Evolutionary conservation across 2,888 invertebrate genomes (phyloP), one percentile per base, ranked within the genome.

Genomic region (Thecophora atra): DNA sequence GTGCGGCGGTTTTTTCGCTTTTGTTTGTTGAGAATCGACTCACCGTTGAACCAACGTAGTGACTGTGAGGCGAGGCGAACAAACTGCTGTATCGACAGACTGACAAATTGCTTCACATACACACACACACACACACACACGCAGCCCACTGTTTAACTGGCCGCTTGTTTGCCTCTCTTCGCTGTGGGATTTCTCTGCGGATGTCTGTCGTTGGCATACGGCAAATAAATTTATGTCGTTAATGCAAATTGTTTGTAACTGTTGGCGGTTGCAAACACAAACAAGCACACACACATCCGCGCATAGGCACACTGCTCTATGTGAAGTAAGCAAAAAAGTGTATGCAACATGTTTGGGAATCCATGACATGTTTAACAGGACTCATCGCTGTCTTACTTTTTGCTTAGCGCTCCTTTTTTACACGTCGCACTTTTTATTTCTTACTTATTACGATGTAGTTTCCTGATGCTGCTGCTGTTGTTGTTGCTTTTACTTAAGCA

Each of bases 201-300:
- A 37, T 37, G 37, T 37, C 37, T 37, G 17, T 66, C 24, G 60
- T 47, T 72, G 75, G 71, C 72, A 73, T 71, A 37, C 65, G 70
- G 72, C 72, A 73, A 71, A 75, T 74, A 71, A 74, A 75, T 75
- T 75, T 74, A 75, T 75, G 74, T 75, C 67, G 72, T 72, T 75
- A 75, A 75, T 75, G 75, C 75, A 75, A 74, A 75, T 74, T 74
- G 75, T 74, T 74, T 72, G 75, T 74, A 74, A 72, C 73, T 74
- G 72, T 72, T 72, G 62, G 42, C 42, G 60, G 47, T 54, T 64
- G 19, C 47, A 28, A 15, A 28, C 28, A 54, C 21, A 42, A 8
- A 62, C 26, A 69, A 11, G 28, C 6, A 47, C 47, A 52, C 54
- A 64, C 28, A 68, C 28, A 44, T 54, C 37, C 17, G 56, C 56